Evolutionary conservation across 2,797 vertebrate genomes (phyloP).

Genomic region (Coreius guichenoti): DNA sequence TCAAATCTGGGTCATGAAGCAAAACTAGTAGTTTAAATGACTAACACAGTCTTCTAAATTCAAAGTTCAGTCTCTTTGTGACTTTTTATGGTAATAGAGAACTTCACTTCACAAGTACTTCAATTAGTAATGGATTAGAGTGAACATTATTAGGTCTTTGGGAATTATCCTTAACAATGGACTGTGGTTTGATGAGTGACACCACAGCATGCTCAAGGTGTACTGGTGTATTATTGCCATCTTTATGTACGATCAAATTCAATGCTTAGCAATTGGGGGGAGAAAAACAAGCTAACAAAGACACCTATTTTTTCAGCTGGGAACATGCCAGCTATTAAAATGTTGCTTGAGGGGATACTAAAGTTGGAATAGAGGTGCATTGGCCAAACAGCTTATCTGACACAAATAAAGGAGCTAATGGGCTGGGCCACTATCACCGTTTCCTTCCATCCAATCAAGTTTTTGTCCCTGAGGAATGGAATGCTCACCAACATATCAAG

Average conservation of each 20-base stretch:
- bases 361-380: neutral
- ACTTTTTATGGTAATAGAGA: neutral
- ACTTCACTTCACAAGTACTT: neutral
- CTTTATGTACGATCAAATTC: neutral
- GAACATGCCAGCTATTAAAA: constrained; percentile 22
- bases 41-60: neutral
- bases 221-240: neutral
- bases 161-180: constrained; percentile 17
- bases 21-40: neutral
- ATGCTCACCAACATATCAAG: constrained; percentile 48
- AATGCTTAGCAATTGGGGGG: neutral
- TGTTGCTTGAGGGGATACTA: constrained; percentile 15
- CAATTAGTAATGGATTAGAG: constrained; percentile 24
- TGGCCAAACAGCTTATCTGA: constrained; percentile 38
- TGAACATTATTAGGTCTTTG: neutral
- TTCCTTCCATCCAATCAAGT: constrained; percentile 46
- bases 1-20: neutral
- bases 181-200: constrained; percentile 1
- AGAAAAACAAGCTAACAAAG: neutral
- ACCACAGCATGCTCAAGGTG: neutral
- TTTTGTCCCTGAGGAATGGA: constrained; percentile 54
- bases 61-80: neutral
- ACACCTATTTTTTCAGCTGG: constrained; percentile 10
- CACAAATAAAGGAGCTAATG: constrained; percentile 36
- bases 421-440: constrained; percentile 31